Conservation (phyloP, 1,140 invertebrate species). For the Cotesia typhae region DNA sequence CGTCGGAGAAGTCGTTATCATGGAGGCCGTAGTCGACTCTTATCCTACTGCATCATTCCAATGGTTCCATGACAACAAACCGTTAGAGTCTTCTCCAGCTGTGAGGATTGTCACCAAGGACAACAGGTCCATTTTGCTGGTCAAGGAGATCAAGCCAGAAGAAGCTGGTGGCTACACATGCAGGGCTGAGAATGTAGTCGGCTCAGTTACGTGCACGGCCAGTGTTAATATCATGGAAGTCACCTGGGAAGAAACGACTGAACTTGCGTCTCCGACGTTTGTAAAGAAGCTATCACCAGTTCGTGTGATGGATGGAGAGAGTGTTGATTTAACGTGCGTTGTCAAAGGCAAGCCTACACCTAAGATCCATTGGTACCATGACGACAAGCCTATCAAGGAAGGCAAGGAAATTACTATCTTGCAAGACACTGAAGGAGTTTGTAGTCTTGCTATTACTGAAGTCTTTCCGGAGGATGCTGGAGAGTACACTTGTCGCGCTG, state of each 20-base stretch:
- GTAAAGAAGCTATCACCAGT: slow-evolving; percentile 74
- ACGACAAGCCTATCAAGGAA: slow-evolving; percentile 76
- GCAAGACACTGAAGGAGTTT: slow-evolving; percentile 80
- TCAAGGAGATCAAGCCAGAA: slow-evolving; percentile 78
- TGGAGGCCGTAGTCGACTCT: slow-evolving; percentile 81
- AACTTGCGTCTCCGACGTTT: slow-evolving; percentile 79
- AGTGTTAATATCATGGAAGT: slow-evolving; percentile 75
- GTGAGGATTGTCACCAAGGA: slow-evolving; percentile 77
- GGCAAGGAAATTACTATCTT: slow-evolving; percentile 81
- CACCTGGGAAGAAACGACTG: slow-evolving; percentile 69
- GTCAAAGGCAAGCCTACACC: slow-evolving; percentile 84
- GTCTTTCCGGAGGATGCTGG: slow-evolving; percentile 95
- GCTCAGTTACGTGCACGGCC: slow-evolving; percentile 85
- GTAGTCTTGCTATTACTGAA: slow-evolving; percentile 86
- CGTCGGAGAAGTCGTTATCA: slow-evolving; percentile 78
- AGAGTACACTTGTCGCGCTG: slow-evolving; percentile 83
- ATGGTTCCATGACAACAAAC: slow-evolving; percentile 78
- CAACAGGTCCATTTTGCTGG: slow-evolving; percentile 83
- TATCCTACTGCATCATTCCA: slow-evolving; percentile 84
- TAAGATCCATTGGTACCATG: slow-evolving; percentile 83
- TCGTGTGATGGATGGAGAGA: slow-evolving; percentile 92
- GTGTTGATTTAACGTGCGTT: slow-evolving; percentile 80
- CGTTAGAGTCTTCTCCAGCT: slow-evolving; percentile 70
- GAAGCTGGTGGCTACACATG: slow-evolving; percentile 84
- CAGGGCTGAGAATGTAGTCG: slow-evolving; percentile 86